These are phyloP conservation scores for Notolabrus celidotus DNA, from an alignment of 2,797 vertebrate genomes.

Conservation along the genomic window DNA sequence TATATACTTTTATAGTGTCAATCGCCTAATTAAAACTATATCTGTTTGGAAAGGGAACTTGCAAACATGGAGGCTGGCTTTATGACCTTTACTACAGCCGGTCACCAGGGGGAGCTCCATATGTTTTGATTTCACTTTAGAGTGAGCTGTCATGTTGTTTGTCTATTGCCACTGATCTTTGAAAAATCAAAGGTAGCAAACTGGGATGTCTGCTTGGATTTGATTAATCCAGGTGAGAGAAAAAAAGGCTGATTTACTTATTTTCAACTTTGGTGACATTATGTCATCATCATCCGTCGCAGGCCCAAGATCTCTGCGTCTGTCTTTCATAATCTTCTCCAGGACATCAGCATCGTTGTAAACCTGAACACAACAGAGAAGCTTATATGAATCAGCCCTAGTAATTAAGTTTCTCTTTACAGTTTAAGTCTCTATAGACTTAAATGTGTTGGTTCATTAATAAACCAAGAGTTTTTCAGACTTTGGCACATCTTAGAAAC, in stretches of 20 bases:
- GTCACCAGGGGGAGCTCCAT: too few relatives aligned
- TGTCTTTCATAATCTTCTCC: constrained; percentile 96
- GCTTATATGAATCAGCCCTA: not conserved
- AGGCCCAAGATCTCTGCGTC: constrained; percentile 94
- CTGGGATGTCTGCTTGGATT: constrained; percentile 8
- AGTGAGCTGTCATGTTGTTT: too few relatives aligned
- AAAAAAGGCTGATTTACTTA: constrained; percentile 81
- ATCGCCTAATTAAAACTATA: too few relatives aligned
- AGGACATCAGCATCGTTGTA: constrained; percentile 97
- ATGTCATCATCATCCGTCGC: constrained; percentile 93
- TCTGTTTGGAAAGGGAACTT: too few relatives aligned
- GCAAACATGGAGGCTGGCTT: too few relatives aligned
- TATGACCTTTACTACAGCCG: too few relatives aligned
- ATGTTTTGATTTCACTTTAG: too few relatives aligned
- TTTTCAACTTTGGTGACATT: constrained; percentile 96
- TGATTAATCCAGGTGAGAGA: not conserved
- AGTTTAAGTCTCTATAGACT: not conserved
- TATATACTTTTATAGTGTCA: too few relatives aligned
- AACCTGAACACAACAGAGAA: constrained; percentile 79
- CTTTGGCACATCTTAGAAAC: not conserved
- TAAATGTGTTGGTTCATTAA: not conserved
- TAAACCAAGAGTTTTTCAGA: not conserved
- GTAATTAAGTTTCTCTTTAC: not conserved
- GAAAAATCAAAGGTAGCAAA: not conserved
- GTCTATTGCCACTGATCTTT: not conserved